Evolutionary conservation across 1,140 invertebrate genomes (phyloP), one percentile per base, ranked within the genome.

Genomic region (Pogonomyrmex californicus): DNA sequence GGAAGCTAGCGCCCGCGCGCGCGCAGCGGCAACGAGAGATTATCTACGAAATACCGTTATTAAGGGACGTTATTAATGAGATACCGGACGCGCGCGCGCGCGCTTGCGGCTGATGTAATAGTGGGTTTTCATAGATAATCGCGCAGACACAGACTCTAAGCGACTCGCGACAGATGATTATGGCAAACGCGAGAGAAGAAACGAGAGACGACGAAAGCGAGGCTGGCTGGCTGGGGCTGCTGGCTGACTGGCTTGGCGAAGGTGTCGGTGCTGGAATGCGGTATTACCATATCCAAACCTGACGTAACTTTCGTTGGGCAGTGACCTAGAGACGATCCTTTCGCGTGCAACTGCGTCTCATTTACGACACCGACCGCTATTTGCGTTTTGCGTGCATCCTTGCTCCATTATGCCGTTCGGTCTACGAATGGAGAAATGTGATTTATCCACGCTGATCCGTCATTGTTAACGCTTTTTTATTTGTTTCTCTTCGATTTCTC

Each of bases 221-320:
- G 51, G 66, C 60, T 78, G 70, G 49, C 54, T 76, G 65, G 83
- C 62, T 71, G 70, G 63, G 58, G 23, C 23, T 23, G 23, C 23
- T 23, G 23, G 23, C 23, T 78, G 90, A 23, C 81, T 58, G 66
- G 38, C 78, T 82, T 56, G 89, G 90, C 88, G 75, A 91, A 92
- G 91, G 91, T 92, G 90, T 91, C 87, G 88, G 85, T 79, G 87
- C 51, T 92, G 92, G 92, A 93, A 93, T 93, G 92, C 92, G 82
- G 92, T 93, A 93, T 93, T 93, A 92, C 92, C 92, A 93, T 93
- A 93, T 91, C 90, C 85, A 93, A 93, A 91, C 88, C 91, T 93
- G 91, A 92, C 92, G 92, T 92, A 93, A 93, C 92, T 92, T 92
- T 92, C 87, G 91, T 92, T 93, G 91, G 91, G 86, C 91, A 93